Conservation (phyloP, 2,797 vertebrate species). For the Coilia nasus region DNA sequence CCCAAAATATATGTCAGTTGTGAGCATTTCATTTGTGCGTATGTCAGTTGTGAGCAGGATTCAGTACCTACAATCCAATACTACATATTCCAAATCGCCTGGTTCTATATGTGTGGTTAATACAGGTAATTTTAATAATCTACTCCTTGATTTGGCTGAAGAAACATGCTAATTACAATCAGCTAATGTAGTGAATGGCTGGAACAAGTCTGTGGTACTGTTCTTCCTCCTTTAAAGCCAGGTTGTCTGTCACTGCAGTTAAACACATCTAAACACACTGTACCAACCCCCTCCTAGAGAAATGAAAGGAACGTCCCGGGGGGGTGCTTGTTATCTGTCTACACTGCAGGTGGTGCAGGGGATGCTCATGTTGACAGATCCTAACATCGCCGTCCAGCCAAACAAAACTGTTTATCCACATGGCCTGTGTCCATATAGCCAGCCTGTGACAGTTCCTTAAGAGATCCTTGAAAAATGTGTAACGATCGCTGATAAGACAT, state of each 20-base stretch:
- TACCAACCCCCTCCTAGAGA: not conserved
- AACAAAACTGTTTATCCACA: constrained; percentile 12
- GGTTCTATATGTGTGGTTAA: too few relatives aligned
- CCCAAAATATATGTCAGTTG: not conserved
- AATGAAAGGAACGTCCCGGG: not conserved
- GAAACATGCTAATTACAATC: too few relatives aligned
- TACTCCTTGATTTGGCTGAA: too few relatives aligned
- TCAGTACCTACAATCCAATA: too few relatives aligned
- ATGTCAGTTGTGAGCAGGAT: too few relatives aligned
- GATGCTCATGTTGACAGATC: not conserved
- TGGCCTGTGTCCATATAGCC: not conserved
- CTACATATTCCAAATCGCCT: too few relatives aligned
- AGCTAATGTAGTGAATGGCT: too few relatives aligned
- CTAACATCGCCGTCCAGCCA: not conserved
- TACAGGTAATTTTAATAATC: too few relatives aligned
- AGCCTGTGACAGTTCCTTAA: not conserved
- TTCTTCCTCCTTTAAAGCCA: too few relatives aligned
- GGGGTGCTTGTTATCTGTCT: not conserved
- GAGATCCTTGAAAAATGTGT: constrained; percentile 9
- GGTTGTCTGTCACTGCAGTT: too few relatives aligned
- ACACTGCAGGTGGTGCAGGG: not conserved
- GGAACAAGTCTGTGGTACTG: too few relatives aligned
- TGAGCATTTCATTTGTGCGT: too few relatives aligned
- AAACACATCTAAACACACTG: not conserved
- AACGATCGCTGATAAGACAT: not conserved